Conservation (phyloP, 1,140 invertebrate genomes). For the Drosophila persimilis region DNA sequence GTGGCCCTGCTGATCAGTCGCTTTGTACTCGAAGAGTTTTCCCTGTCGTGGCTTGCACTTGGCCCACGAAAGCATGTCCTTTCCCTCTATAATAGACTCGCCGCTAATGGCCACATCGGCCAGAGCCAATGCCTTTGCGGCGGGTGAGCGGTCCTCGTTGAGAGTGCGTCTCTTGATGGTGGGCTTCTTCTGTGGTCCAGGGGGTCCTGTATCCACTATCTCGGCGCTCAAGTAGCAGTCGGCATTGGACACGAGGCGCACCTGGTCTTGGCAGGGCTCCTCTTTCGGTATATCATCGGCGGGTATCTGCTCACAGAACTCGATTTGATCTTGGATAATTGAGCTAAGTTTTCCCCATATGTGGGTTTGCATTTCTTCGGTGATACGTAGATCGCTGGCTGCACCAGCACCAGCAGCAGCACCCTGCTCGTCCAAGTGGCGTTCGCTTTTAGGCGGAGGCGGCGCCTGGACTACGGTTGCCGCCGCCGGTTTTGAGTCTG, state of each 20-base stretch:
- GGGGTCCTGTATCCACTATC: constrained; percentile 11
- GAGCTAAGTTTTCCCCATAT: constrained; percentile 54
- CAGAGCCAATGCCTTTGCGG: neutral
- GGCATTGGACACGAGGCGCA: constrained; percentile 41
- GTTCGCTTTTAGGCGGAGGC: constrained; percentile 38
- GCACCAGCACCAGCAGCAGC: neutral
- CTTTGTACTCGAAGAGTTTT: constrained; percentile 45
- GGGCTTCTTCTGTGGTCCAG: constrained; percentile 41
- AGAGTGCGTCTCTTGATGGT: constrained; percentile 28
- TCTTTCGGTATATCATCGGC: neutral
- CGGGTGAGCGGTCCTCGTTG: neutral
- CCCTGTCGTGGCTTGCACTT: constrained; percentile 11
- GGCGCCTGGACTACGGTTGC: neutral
- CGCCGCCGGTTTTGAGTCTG: neutral
- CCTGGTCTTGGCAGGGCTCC: neutral
- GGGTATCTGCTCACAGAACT: constrained; percentile 17
- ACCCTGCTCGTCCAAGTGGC: constrained; percentile 42
- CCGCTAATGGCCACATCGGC: constrained; percentile 40
- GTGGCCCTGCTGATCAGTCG: constrained; percentile 17
- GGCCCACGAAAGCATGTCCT: constrained; percentile 38
- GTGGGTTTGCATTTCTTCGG: constrained; percentile 58
- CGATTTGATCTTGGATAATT: constrained; percentile 54
- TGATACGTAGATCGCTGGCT: constrained; percentile 45
- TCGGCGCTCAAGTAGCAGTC: constrained; percentile 48
- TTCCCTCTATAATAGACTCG: constrained; percentile 23